phyloP scores from a whole-genome alignment of 2,797 vertebrate species.

The Babyrousa celebensis region DNA sequence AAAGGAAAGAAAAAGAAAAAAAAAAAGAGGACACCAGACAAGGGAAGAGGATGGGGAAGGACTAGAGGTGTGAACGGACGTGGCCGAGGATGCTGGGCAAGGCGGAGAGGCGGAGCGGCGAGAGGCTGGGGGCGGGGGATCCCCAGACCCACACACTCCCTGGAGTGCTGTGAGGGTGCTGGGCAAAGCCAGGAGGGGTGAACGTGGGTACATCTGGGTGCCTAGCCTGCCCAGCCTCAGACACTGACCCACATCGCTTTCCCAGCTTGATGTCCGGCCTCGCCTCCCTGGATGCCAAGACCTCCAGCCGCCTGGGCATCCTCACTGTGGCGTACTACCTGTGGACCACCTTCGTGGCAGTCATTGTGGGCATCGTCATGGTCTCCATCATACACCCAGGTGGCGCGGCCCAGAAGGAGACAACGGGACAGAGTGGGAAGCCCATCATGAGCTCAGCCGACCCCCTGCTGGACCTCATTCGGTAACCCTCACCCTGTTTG shows the following conservation, averaged over 20 bases:
- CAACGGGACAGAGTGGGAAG: conserved; percentile 94
- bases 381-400: conserved; percentile 98
- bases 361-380: conserved; percentile 98
- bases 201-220: neutral
- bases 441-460: conserved; percentile 98
- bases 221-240: neutral
- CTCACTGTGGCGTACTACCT: conserved; percentile 98
- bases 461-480: conserved; percentile 97
- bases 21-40: no score
- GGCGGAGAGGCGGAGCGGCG: neutral
- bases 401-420: conserved; percentile 97
- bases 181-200: neutral
- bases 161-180: neutral
- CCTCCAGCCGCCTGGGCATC: conserved; percentile 97
- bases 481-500: conserved; percentile 90
- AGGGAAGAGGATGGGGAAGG: neutral
- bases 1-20: no score
- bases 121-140: no score
- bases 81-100: neutral
- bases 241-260: conserved; percentile 45
- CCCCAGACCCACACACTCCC: rapidly evolving
- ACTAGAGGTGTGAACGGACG: neutral
- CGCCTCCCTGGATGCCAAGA: conserved; percentile 97
- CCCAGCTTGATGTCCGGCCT: conserved; percentile 97
- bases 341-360: conserved; percentile 98